phyloP scores from a whole-genome alignment of 2,888 invertebrate genomes.

The Sturmia bella region DNA sequence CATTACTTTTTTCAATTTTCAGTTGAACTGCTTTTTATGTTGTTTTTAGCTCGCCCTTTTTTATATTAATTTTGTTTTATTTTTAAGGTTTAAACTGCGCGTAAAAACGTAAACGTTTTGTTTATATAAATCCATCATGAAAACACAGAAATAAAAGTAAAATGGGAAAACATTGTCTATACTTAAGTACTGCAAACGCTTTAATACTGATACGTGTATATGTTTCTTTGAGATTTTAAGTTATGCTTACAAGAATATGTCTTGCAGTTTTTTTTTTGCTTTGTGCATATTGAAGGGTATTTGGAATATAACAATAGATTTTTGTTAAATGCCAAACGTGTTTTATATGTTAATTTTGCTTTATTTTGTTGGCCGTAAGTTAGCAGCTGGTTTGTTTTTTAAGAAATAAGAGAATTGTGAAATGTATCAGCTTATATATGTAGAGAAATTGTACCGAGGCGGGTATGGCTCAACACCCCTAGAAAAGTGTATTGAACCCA shows the following conservation, averaged over 20 bases:
- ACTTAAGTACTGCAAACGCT: slow-evolving; percentile 53
- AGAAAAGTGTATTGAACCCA: too few species aligned
- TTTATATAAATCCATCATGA: slow-evolving; percentile 55
- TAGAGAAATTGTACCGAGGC: too few species aligned
- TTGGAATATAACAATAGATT: too few species aligned
- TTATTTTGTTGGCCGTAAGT: too few species aligned
- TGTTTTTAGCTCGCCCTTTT: slow-evolving; percentile 34
- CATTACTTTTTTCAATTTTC: slow-evolving; percentile 28
- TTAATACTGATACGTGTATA: slow-evolving; percentile 39
- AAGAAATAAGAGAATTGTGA: too few species aligned
- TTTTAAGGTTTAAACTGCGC: slow-evolving; percentile 73
- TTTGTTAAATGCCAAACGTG: too few species aligned
- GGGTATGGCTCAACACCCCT: too few species aligned
- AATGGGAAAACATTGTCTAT: slow-evolving; percentile 59
- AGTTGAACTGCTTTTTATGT: slow-evolving; percentile 39
- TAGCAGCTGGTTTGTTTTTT: too few species aligned
- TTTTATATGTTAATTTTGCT: too few species aligned
- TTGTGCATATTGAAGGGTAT: too few species aligned
- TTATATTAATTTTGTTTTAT: slow-evolving; percentile 14
- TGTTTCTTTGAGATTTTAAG: slow-evolving; percentile 17
- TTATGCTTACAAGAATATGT: slow-evolving; percentile 25
- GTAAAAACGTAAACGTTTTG: slow-evolving; percentile 74
- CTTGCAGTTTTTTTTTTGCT: too few species aligned
- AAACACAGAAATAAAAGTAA: slow-evolving; percentile 46
- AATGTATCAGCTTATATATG: too few species aligned